phyloP scores from a whole-genome alignment of 2,888 invertebrate genomes.

The Drosophila hawaiiensis region DNA sequence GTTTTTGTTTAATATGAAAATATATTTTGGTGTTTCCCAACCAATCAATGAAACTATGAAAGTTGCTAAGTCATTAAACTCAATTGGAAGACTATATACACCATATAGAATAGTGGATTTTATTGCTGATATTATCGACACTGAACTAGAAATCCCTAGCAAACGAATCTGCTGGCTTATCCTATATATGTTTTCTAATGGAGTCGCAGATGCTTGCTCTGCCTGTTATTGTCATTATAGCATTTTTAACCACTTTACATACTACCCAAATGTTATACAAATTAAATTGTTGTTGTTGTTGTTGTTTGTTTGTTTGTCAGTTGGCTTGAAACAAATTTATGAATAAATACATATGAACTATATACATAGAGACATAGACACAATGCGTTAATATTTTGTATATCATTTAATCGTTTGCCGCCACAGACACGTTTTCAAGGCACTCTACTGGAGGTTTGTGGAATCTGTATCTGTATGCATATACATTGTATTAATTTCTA shows the following conservation, averaged over 20 bases:
- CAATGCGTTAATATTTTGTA: constrained; percentile 13
- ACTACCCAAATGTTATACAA: constrained; percentile 14
- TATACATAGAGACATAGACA: constrained; percentile 3
- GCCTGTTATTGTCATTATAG: not conserved
- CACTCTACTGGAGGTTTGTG: constrained; percentile 26
- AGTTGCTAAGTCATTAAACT: not conserved
- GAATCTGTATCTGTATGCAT: constrained; percentile 2
- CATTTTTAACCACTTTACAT: not conserved
- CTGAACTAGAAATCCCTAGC: not conserved
- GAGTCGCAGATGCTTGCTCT: not conserved
- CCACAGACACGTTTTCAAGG: constrained; percentile 49
- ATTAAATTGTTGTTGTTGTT: constrained; percentile 16
- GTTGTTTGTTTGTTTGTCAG: constrained; percentile 12
- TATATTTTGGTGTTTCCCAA: not conserved
- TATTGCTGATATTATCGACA: not conserved
- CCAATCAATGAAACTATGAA: not conserved
- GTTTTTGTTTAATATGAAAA: not conserved
- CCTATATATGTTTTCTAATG: not conserved
- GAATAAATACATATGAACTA: constrained; percentile 38
- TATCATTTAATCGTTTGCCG: constrained; percentile 36
- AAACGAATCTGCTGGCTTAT: too few species aligned
- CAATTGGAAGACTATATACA: not conserved
- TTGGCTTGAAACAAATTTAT: constrained; percentile 31
- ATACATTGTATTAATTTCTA: constrained; percentile 45
- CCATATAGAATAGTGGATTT: not conserved